Percentiles rank a stretch among this genome's conserved stretches.
phyloP scores from a whole-genome alignment of 1,140 invertebrate genomes.

The Frieseomelitta varia region DNA sequence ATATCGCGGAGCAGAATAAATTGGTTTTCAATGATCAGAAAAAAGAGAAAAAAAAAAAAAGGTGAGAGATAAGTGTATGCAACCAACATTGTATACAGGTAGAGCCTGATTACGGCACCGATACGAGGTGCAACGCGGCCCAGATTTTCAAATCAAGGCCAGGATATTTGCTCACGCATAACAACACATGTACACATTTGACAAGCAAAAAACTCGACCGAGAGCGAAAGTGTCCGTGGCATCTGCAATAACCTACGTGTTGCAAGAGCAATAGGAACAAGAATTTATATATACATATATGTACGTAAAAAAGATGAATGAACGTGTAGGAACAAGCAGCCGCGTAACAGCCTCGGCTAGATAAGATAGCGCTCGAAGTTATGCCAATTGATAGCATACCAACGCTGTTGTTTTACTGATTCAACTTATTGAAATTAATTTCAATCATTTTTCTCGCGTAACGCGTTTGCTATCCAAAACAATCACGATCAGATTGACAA shows the following conservation, averaged over 20 bases:
- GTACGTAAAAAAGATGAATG: neutral
- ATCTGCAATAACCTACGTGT: conserved; percentile 5
- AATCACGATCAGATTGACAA: neutral
- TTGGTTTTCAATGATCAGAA: neutral
- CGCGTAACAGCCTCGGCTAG: neutral
- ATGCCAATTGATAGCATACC: neutral
- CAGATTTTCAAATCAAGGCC: conserved; percentile 56
- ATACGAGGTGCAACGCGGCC: conserved; percentile 23
- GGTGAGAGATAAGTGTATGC: neutral
- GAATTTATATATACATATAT: neutral
- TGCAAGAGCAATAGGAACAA: neutral
- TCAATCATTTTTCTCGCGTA: neutral
- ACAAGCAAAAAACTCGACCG: conserved; percentile 25
- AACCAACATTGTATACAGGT: conserved; percentile 17
- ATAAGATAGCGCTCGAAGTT: conserved; percentile 1
- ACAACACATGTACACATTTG: neutral
- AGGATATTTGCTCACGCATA: conserved; percentile 34
- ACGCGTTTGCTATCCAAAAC: neutral
- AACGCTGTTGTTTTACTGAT: neutral
- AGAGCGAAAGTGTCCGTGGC: conserved; percentile 36
- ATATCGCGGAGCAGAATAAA: neutral
- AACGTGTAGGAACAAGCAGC: neutral
- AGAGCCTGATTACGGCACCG: neutral
- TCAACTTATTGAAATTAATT: neutral
- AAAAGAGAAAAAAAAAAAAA: neutral